phyloP scores from a whole-genome alignment of 1,140 invertebrate species.

The Artemia franciscana region DNA sequence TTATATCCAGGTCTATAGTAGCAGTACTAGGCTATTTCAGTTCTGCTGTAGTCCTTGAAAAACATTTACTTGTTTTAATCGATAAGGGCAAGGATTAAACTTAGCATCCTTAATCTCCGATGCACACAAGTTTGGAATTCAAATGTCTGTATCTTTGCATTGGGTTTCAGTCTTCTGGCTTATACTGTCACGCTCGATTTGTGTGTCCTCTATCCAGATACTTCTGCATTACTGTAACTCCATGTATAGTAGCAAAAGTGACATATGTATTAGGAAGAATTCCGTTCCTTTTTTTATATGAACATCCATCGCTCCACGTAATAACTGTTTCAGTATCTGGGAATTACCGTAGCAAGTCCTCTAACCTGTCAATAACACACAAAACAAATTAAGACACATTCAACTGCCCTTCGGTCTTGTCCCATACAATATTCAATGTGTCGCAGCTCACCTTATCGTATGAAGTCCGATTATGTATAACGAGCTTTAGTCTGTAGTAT shows the following conservation, averaged over 20 bases:
- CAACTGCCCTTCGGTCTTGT: constrained; percentile 20
- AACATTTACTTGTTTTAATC: background rate
- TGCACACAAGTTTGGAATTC: background rate
- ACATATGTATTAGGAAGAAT: constrained; percentile 18
- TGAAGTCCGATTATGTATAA: constrained; percentile 22
- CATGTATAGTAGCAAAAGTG: constrained; percentile 12
- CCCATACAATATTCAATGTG: constrained; percentile 20
- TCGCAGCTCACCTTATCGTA: constrained; percentile 19
- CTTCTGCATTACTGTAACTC: constrained; percentile 19
- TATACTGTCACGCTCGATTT: constrained; percentile 22
- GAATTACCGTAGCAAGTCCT: background rate
- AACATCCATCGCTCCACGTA: constrained; percentile 15
- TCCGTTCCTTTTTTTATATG: constrained; percentile 18
- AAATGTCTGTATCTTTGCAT: constrained; percentile 13
- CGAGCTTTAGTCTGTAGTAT: constrained; percentile 23
- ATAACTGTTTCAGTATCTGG: constrained; percentile 7
- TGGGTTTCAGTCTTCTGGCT: constrained; percentile 18
- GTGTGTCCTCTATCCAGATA: constrained; percentile 21
- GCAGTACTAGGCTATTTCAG: background rate
- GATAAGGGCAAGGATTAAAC: background rate
- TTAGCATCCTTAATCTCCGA: background rate
- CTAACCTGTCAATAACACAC: constrained; percentile 16
- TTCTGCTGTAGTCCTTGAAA: background rate
- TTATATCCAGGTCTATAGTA: background rate
- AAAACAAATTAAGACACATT: constrained; percentile 20